Base-by-base conservation (phyloP, 2,888 invertebrate genomes). In the Morpho deidamia region DNA sequence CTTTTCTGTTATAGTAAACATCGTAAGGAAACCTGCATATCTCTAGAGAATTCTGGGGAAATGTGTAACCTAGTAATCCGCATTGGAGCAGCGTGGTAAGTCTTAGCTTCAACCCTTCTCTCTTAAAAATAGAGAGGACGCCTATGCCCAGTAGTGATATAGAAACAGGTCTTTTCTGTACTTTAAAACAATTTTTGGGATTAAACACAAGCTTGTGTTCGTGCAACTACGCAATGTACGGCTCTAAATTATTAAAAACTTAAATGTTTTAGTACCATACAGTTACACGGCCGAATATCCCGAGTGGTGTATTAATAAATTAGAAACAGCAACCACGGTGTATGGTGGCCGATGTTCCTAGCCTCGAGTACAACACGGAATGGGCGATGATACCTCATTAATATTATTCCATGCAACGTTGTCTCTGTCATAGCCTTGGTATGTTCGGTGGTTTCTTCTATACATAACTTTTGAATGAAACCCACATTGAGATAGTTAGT, bases 381-480 rank as follows among this genome's bases (percentile, higher is more conserved):
- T 55, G 62, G 63, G 59, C 60, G 65, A 49, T 59, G 64, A 55
- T 64, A 60, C 56, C 57, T 66, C 65, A 65, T 68, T 67, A 65
- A 64, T 63, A 67, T 60, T 60, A 60, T 56, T 58, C 60, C 56
- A 56, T 55, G 55, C 53, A 56, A 56, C 60, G 58, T 60, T 66
- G 60, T 63, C 63, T 65, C 63, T 63, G 63, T 63, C 60, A 59
- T 55, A 53, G 54, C 56, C n/a, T 14, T 46, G 48, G 54, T 56
- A 56, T 53, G 56, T 40, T 55, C 11, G 38, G 9, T 11, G 46
- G 11, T 39, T 32, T 9, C 38, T 46, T 46, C 46, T 39, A 7
- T 11, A 46, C 38, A 4, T 11, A 39, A 46, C 46, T 38, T 23
- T n/a, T 7, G 45, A 23, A 12, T 23, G 11, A 14, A 8, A 12